Conservation (phyloP, 2,797 vertebrate genomes). For the Chaenodraco wilsoni region DNA sequence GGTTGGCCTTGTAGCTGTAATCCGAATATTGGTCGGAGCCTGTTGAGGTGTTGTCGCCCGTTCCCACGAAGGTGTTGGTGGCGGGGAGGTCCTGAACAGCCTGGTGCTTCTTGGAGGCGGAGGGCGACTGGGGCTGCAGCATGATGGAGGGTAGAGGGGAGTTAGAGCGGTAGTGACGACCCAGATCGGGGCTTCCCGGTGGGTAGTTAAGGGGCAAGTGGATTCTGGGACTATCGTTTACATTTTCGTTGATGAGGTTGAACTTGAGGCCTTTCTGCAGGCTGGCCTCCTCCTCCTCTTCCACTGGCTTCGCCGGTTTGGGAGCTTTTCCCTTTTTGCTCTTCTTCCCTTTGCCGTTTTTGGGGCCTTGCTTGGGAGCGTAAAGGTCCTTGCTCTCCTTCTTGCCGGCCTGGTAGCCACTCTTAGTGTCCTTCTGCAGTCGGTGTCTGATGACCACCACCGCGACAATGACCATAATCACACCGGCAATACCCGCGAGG, state of each 20-base stretch:
- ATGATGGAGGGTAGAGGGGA: constrained; percentile 97
- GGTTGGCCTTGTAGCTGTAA: constrained; percentile 99
- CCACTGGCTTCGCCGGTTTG: constrained; percentile 91
- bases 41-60: constrained; percentile 97
- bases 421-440: constrained; percentile 94
- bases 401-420: constrained; percentile 96
- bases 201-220: constrained; percentile 97
- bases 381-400: constrained; percentile 98
- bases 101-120: constrained; percentile 99
- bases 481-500: constrained; percentile 90
- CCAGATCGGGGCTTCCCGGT: constrained; percentile 94
- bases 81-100: constrained; percentile 98
- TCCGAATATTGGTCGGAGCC: constrained; percentile 99
- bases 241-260: constrained; percentile 93
- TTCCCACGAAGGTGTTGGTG: constrained; percentile 98
- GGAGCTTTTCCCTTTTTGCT: constrained; percentile 94
- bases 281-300: constrained; percentile 93
- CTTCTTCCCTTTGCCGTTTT: constrained; percentile 92
- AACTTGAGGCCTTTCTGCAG: constrained; percentile 96
- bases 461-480: constrained; percentile 91
- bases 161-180: constrained; percentile 97
- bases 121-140: constrained; percentile 96
- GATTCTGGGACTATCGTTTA: constrained; percentile 94
- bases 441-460: constrained; percentile 93
- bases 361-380: constrained; percentile 92